phyloP scores from a whole-genome alignment of 2,113 vertebrate genomes.

The Nibea albiflora region DNA sequence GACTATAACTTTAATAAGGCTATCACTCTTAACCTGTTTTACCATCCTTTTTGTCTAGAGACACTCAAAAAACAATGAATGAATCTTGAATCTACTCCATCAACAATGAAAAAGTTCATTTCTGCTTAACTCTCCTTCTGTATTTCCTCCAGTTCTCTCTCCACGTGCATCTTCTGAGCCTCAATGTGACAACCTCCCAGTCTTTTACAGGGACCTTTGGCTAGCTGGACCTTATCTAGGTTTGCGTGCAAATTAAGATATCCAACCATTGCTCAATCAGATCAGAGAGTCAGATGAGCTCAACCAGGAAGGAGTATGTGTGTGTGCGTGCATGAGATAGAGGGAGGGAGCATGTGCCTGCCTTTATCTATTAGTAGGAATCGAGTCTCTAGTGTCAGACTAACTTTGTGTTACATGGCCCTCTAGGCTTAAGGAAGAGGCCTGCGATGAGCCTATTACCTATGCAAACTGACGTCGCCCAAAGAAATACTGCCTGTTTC shows the following conservation, averaged over 20 bases:
- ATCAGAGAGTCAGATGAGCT: slow-evolving; percentile 48
- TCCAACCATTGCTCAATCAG: slow-evolving; percentile 42
- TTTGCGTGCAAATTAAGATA: slow-evolving; percentile 52
- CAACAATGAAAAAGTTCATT: neutral
- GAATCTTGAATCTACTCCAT: neutral
- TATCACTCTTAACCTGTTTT: neutral
- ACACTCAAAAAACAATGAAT: neutral
- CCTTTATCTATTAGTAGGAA: slow-evolving; percentile 32
- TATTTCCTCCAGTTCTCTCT: neutral
- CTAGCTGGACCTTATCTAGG: slow-evolving; percentile 3
- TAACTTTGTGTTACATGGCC: slow-evolving; percentile 36
- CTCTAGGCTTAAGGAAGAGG: slow-evolving; percentile 47
- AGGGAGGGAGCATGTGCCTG: slow-evolving; percentile 39
- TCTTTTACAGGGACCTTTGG: slow-evolving; percentile 12
- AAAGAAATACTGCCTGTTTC: slow-evolving; percentile 46
- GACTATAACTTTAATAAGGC: neutral
- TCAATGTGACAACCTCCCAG: neutral
- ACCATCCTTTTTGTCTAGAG: neutral
- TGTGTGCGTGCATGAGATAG: slow-evolving; percentile 15
- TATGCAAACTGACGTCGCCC: slow-evolving; percentile 53
- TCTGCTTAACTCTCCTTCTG: neutral
- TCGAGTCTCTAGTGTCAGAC: slow-evolving; percentile 48
- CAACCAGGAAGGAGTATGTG: slow-evolving; percentile 35
- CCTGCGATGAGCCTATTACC: slow-evolving; percentile 62
- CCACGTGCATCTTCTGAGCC: neutral